A percentile compares a stretch with the other conserved stretches of the same genome.
phyloP scores from a whole-genome alignment of 2,113 vertebrate species.

The Sinocyclocheilus grahami region DNA sequence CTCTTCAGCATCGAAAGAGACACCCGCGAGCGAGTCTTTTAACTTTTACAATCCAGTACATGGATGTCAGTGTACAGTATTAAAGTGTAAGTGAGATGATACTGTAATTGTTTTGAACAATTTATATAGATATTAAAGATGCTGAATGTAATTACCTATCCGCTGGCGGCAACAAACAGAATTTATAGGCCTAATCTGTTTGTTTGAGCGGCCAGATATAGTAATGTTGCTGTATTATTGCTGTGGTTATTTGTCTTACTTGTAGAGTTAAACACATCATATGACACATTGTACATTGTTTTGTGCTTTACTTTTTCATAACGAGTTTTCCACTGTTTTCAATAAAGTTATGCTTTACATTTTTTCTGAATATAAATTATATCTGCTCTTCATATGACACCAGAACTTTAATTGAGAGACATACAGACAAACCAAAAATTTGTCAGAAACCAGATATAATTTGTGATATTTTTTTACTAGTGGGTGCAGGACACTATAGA shows the following conservation, averaged over 20 bases:
- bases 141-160: background rate
- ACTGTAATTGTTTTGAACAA: background rate
- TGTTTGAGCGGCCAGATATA: background rate
- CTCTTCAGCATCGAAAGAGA: constrained; percentile 90
- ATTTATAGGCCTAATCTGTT: background rate
- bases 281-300: background rate
- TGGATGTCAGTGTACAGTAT: background rate
- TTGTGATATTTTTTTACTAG: too few species aligned
- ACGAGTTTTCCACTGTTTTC: background rate
- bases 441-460: background rate
- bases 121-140: constrained; percentile 6
- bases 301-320: background rate
- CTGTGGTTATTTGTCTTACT: background rate
- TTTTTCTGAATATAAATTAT: background rate
- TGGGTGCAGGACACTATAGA: too few species aligned
- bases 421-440: background rate
- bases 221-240: background rate
- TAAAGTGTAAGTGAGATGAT: background rate
- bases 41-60: background rate
- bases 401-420: background rate
- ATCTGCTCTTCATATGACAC: background rate
- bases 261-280: background rate
- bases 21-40: constrained; percentile 60
- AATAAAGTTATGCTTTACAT: background rate
- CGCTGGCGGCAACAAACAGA: background rate